Evolutionary conservation across 2,888 invertebrate species (phyloP), one percentile per base, ranked within the genome.

Genomic region (Scelioninae gen. 1): DNA sequence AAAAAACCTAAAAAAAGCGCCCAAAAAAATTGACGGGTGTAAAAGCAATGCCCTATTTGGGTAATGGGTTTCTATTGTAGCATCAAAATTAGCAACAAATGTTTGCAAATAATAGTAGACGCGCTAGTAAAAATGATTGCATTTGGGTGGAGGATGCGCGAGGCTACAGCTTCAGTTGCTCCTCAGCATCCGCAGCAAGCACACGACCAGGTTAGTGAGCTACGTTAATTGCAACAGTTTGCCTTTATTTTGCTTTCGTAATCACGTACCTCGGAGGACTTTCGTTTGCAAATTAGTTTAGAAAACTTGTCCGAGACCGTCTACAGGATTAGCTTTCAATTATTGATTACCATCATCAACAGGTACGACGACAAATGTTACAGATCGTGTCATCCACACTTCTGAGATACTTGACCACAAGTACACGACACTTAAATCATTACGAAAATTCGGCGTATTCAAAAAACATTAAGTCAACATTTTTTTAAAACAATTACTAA

Each of bases 161-260:
- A 79, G 79, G 76, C 74, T 81, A 83, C 83, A 74, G 83, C 85
- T 82, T 85, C 85, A 85, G 85, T 85, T 83, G 85, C 85, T 85
- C 83, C 85, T 83, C 83, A 68, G 85, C 83, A 71, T 85, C 75
- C 85, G 82, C 79, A 83, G 82, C 79, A 83, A 83, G 85, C 85
- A 80, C 83, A 85, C 85, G 81, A 77, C 63, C 78, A 85, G 85
- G 85, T 85, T 85, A 83, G 85, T 83, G 60, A 76, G 71, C 69
- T 53, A 78, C 74, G 51, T 55, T 74, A 32, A 75, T 82, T 74
- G 77, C 82, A 78, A 74, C 63, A 78, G 56, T 69, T 78, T 74
- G 58, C 38, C 29, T 72, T 72, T 77, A 55, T 80, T 83, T 80
- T 76, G 53, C 75, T 71, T 65, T 49, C 63, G 69, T 32, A 9